phyloP scores from a whole-genome alignment of 2,113 vertebrate genomes.

The Ranitomeya imitator region DNA sequence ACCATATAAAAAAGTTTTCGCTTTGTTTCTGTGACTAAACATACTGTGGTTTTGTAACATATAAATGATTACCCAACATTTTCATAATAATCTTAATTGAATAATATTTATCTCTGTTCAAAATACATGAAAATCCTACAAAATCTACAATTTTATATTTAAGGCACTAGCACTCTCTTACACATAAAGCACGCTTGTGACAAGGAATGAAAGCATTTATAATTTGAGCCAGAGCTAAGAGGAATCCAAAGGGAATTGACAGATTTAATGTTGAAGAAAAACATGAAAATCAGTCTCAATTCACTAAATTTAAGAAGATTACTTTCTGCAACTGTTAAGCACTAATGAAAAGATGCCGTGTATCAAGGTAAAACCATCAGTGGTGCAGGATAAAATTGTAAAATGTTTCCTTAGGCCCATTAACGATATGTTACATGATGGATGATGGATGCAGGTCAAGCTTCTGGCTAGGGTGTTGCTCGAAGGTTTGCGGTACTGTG shows the following conservation, averaged over 20 bases:
- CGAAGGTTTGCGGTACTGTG: conserved; percentile 52
- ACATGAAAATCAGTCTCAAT: conserved; percentile 53
- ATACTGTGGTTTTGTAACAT: background rate
- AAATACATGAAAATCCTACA: background rate
- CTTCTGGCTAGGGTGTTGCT: conserved; percentile 47
- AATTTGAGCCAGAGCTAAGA: conserved; percentile 45
- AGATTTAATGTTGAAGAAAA: conserved; percentile 43
- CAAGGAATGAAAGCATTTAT: conserved; percentile 44
- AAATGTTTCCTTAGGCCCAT: conserved; percentile 55
- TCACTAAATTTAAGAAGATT: conserved; percentile 55
- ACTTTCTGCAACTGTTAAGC: conserved; percentile 55
- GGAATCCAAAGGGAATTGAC: conserved; percentile 34
- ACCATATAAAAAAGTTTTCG: background rate
- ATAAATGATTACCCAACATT: background rate
- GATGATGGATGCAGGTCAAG: conserved; percentile 57
- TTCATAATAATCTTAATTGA: background rate
- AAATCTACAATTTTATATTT: background rate
- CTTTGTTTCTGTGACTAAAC: background rate
- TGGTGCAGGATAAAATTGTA: conserved; percentile 53
- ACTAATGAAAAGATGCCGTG: conserved; percentile 54
- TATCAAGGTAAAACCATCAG: conserved; percentile 55
- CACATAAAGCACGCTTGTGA: conserved; percentile 37
- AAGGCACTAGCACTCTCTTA: background rate
- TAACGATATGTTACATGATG: conserved; percentile 57
- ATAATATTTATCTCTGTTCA: background rate